Evolutionary conservation across 1,140 invertebrate species (phyloP).

Genomic region (Periplaneta americana): DNA sequence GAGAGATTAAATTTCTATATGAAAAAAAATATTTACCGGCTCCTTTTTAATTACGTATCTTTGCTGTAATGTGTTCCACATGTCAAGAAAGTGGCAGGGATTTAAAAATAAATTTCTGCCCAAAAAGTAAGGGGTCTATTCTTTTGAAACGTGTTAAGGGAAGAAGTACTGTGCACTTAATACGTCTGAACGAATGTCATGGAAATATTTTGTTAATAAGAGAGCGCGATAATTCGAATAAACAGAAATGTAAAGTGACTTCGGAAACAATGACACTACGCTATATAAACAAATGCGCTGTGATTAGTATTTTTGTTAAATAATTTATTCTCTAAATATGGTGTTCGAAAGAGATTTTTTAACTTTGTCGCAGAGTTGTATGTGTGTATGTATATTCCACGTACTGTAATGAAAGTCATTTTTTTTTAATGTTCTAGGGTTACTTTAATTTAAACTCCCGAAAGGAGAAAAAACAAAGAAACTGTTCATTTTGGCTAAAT

Average conservation of each 20-base stretch:
- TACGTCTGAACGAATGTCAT: not conserved
- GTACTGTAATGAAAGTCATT: not conserved
- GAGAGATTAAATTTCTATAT: not conserved
- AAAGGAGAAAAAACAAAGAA: too few relatives aligned
- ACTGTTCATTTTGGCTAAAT: not conserved
- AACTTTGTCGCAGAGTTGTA: not conserved
- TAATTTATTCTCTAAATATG: not conserved
- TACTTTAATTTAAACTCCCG: not conserved
- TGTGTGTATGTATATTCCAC: not conserved
- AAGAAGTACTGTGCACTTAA: not conserved
- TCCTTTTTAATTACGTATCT: not conserved
- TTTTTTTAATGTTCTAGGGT: not conserved
- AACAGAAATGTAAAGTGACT: not conserved
- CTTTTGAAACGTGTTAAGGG: not conserved
- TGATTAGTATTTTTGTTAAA: too few relatives aligned
- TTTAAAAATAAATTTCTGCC: not conserved
- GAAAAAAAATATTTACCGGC: not conserved
- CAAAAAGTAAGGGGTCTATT: not conserved
- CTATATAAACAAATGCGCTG: not conserved
- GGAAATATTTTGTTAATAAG: not conserved
- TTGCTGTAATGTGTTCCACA: not conserved
- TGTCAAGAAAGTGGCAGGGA: not conserved
- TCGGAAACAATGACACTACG: not conserved
- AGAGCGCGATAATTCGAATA: not conserved
- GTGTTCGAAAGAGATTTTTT: not conserved